phyloP scores from a whole-genome alignment of 2,113 vertebrate species.

The Chloroceryle aenea region DNA sequence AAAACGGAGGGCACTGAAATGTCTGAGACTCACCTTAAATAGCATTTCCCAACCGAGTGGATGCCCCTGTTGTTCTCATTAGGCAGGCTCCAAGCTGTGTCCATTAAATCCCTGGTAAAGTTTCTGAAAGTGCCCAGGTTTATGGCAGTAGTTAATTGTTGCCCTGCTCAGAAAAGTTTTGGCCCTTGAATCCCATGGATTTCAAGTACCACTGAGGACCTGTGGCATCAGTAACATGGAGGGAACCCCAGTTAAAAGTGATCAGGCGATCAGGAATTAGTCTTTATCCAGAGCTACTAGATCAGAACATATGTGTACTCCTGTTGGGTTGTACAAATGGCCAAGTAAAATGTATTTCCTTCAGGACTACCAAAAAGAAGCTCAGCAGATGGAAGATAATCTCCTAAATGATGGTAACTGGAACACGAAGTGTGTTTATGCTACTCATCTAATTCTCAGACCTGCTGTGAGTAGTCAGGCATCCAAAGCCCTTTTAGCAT shows the following conservation, averaged over 20 bases:
- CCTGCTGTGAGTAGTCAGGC: neutral
- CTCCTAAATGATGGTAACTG: neutral
- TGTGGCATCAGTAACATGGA: neutral
- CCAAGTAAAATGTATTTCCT: neutral
- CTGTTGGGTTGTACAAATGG: neutral
- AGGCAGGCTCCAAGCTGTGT: neutral
- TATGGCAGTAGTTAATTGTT: neutral
- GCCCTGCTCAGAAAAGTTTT: neutral
- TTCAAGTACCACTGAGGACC: neutral
- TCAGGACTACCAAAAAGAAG: neutral
- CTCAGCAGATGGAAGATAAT: neutral
- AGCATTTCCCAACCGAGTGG: slow-evolving; percentile 19
- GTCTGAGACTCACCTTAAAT: slow-evolving; percentile 18
- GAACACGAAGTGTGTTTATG: neutral
- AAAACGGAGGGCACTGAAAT: slow-evolving; percentile 13
- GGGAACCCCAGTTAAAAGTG: neutral
- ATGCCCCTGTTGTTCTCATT: neutral
- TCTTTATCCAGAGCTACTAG: neutral
- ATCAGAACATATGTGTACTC: neutral
- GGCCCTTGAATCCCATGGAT: neutral
- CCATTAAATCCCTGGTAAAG: neutral
- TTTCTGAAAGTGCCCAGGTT: neutral
- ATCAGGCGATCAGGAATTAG: neutral
- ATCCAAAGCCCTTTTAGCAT: neutral
- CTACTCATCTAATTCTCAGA: neutral